Evolutionary conservation across 37 sponge, comb jelly and placozoan genomes (phyloP), one percentile per base, ranked within the genome.

Genomic region (Chondrosia reniformis): DNA sequence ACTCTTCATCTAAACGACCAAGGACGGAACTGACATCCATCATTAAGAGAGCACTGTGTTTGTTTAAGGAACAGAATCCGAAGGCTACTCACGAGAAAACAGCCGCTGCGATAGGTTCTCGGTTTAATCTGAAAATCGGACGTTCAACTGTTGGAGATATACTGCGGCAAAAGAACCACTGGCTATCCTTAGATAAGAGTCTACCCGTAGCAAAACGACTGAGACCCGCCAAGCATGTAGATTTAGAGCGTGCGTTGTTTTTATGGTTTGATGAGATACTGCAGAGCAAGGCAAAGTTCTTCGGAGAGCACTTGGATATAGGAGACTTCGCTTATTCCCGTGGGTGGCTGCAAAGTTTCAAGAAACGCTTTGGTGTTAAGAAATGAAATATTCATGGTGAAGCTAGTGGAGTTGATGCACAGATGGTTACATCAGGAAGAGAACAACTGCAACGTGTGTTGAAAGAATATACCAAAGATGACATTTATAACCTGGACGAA

Each of bases 281-380:
- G 17, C 27, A 22, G 63, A 61, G 17, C 8, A 61, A 61, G n/a
- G 63, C 63, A 12, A 61, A 61, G 17, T 12, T 24, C 8, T 61
- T 61, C n/a, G 63, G 63, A 61, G 63, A 61, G 27, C 27, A 8
- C 27, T 61, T 61, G n/a, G 27, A 22, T 24, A 8, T 24, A 24
- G 52, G 15, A 9, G 63, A 22, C 13, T 61, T 61, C 25, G 9
- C 25, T 22, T 61, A 61, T 61, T 61, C 63, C n/a, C 17, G 80
- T 30, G 63, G 63, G 17, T 86, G 87, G 87, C 33, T 86, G 41
- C 65, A 86, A 3, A 28, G 61, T 24, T 86, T 86, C 73, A 86
- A 80, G 62, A 76, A 76, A 39, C 57, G 87, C 40, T 62, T 78
- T 55, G 54, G 42, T 45, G 69, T 86, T 28, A 65, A 67, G 44